phyloP scores from a whole-genome alignment of 2,113 vertebrate genomes.

The Trachemys scripta region DNA sequence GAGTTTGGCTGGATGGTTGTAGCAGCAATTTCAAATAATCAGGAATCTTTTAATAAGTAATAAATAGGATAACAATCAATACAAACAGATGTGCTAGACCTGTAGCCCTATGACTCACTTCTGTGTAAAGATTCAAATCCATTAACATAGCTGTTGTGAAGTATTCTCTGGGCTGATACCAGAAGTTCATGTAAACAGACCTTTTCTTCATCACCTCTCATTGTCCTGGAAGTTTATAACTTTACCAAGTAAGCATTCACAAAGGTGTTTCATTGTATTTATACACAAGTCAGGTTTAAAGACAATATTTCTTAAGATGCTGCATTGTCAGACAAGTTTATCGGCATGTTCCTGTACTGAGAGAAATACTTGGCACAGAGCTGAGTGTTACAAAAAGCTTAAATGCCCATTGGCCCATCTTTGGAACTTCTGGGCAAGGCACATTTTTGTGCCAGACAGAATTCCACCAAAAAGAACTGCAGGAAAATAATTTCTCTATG shows the following conservation, averaged over 20 bases:
- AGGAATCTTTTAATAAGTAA: neutral
- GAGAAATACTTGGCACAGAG: neutral
- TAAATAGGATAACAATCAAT: neutral
- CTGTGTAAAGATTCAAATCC: neutral
- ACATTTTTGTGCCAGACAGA: neutral
- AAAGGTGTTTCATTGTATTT: neutral
- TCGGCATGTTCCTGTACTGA: neutral
- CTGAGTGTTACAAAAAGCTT: neutral
- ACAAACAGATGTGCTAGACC: neutral
- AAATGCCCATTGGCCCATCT: neutral
- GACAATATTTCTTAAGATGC: neutral
- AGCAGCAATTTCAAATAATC: neutral
- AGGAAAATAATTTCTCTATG: neutral
- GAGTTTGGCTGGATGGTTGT: neutral
- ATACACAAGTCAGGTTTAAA: neutral
- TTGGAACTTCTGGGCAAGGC: accelerated
- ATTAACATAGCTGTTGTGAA: neutral
- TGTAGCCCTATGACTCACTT: neutral
- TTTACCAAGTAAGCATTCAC: neutral
- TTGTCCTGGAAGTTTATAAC: neutral
- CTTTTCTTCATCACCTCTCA: slow-evolving; percentile 20
- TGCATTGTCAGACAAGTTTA: neutral
- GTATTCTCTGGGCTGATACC: neutral
- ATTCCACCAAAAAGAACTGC: neutral
- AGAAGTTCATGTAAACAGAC: neutral